These are phyloP conservation scores for Diorhabda elongata DNA, from an alignment of 1,140 invertebrate species.

Conservation along the genomic window DNA sequence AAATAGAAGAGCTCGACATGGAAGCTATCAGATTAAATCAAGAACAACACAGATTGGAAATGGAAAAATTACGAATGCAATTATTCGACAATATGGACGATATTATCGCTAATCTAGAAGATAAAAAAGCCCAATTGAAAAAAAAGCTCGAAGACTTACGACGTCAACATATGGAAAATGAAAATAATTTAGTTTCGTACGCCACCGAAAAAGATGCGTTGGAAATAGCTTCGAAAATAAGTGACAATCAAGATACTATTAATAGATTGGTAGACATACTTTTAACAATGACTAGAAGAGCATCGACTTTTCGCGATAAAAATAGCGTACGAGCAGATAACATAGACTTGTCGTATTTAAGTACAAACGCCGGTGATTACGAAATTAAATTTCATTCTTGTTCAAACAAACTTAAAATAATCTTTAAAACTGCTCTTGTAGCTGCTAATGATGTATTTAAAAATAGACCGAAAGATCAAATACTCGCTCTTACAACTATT, in stretches of 20 bases:
- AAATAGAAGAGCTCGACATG: constrained; percentile 34
- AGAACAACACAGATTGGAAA: constrained; percentile 35
- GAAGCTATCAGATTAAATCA: constrained; percentile 35
- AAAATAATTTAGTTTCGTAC: constrained; percentile 41
- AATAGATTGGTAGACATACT: constrained; percentile 44
- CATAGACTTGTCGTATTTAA: constrained; percentile 35
- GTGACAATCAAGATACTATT: constrained; percentile 36
- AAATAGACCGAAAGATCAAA: constrained; percentile 42
- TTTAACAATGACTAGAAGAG: constrained; percentile 39
- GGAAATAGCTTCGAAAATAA: constrained; percentile 40
- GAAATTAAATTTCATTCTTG: constrained; percentile 37
- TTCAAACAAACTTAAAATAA: constrained; percentile 38
- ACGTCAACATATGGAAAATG: constrained; percentile 33
- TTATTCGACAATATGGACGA: constrained; percentile 43
- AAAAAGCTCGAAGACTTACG: constrained; percentile 43
- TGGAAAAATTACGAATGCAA: constrained; percentile 34
- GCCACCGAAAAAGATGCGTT: constrained; percentile 37
- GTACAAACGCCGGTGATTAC: constrained; percentile 27
- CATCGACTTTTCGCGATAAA: constrained; percentile 40
- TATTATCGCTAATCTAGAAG: constrained; percentile 38
- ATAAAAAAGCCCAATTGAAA: constrained; percentile 40
- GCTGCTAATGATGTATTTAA: constrained; percentile 45
- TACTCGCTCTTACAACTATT: constrained; percentile 38
- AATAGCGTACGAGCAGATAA: constrained; percentile 42
- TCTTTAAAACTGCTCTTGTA: constrained; percentile 42